Conservation (phyloP, 2,888 invertebrate genomes). For the Theodoxus fluviatilis region DNA sequence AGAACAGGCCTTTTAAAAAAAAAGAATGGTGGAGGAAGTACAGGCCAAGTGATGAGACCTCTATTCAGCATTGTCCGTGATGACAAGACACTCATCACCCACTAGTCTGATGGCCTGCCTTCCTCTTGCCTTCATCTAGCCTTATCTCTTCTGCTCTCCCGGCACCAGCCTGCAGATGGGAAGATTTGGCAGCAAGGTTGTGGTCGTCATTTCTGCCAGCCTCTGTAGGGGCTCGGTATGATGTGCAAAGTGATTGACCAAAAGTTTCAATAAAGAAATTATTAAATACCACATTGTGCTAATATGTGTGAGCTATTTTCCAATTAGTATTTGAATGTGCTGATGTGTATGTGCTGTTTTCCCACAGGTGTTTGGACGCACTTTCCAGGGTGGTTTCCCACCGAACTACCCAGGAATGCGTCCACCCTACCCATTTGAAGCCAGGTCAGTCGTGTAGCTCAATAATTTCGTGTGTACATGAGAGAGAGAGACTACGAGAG, state of each 20-base stretch:
- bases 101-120: conserved; percentile 14
- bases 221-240: no score
- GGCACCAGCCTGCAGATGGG: no score
- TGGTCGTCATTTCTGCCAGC: background rate
- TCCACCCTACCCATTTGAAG: conserved; percentile 57
- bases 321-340: conserved; percentile 3
- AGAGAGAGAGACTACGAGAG: no score
- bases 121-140: background rate
- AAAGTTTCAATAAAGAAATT: no score
- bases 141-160: no score
- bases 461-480: no score
- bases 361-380: conserved; percentile 63
- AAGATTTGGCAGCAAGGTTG: background rate
- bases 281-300: no score
- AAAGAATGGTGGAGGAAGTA: no score
- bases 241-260: no score
- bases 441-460: conserved; percentile 55
- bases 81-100: conserved; percentile 15
- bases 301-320: background rate
- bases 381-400: conserved; percentile 61
- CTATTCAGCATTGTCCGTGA: background rate
- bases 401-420: conserved; percentile 63
- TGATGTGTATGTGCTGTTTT: conserved; percentile 13
- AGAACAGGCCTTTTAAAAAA: no score
- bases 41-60: conserved; percentile 6